Percentiles rank a stretch among this genome's conserved stretches.
Evolutionary conservation across 2,113 vertebrate species (phyloP).

Genomic region (Pygoscelis antarcticus): DNA sequence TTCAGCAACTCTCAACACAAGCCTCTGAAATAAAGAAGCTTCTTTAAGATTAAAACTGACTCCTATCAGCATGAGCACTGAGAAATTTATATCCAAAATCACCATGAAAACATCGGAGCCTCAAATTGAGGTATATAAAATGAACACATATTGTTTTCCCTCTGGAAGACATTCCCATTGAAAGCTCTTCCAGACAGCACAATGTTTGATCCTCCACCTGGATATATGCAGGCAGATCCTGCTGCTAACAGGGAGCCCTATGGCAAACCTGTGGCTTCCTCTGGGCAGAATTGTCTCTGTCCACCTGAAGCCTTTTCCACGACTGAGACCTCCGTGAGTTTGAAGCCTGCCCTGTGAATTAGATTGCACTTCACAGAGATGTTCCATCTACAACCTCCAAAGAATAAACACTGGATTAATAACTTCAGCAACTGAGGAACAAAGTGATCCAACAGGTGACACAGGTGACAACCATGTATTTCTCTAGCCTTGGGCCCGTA

Average conservation of each 20-base stretch:
- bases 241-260: not conserved
- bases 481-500: not conserved
- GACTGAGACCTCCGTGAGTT: not conserved
- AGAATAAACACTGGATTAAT: not conserved
- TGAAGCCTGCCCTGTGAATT: not conserved
- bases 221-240: not conserved
- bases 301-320: not conserved
- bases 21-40: not conserved
- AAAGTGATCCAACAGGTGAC: not conserved
- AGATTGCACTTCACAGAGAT: not conserved
- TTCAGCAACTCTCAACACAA: not conserved
- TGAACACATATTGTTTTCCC: not conserved
- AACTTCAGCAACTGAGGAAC: not conserved
- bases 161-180: not conserved
- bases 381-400: not conserved
- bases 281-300: not conserved
- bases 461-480: rapidly evolving
- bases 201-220: not conserved
- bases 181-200: not conserved
- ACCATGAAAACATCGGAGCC: not conserved
- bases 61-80: not conserved
- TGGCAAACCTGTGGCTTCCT: not conserved
- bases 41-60: not conserved
- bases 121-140: not conserved
- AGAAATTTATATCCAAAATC: not conserved